phyloP scores from a whole-genome alignment of 2,797 vertebrate species.

The Tokudaia muenninki region DNA sequence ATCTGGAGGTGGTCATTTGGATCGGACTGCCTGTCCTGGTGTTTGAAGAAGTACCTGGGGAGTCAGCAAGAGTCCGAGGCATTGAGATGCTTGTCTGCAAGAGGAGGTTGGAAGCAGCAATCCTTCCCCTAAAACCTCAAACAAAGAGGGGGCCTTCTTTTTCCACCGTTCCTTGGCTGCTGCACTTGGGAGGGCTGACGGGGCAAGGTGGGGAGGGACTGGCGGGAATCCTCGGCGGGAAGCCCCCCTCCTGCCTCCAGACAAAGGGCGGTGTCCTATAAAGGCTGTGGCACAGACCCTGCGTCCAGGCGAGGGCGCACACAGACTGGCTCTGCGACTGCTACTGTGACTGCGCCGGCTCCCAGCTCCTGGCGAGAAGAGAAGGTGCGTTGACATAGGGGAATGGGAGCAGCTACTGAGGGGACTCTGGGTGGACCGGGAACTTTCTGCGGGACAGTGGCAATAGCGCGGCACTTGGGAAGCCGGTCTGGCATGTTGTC shows the following conservation, averaged over 20 bases:
- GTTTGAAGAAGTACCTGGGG: background rate
- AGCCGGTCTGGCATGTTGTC: background rate
- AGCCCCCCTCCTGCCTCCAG: background rate
- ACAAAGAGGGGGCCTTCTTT: background rate
- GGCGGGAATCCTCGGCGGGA: background rate
- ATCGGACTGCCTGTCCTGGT: background rate
- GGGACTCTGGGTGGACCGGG: slow-evolving; percentile 14
- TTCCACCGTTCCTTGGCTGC: background rate
- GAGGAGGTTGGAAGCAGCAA: background rate
- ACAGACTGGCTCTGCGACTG: background rate
- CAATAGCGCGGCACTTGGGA: background rate
- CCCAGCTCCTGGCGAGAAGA: background rate
- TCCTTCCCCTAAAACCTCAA: background rate
- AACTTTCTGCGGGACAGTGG: background rate
- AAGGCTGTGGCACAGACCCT: slow-evolving; percentile 12
- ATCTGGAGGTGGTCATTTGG: background rate
- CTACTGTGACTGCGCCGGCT: background rate
- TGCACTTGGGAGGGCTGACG: background rate
- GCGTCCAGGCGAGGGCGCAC: slow-evolving; percentile 63
- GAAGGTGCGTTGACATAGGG: slow-evolving; percentile 49
- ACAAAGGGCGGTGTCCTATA: slow-evolving; percentile 78
- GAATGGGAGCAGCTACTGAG: background rate
- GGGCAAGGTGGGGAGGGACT: background rate
- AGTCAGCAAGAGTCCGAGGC: background rate
- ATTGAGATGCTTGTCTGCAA: background rate